phyloP scores from a whole-genome alignment of 2,797 vertebrate species.

The Ptychadena robeensis region DNA sequence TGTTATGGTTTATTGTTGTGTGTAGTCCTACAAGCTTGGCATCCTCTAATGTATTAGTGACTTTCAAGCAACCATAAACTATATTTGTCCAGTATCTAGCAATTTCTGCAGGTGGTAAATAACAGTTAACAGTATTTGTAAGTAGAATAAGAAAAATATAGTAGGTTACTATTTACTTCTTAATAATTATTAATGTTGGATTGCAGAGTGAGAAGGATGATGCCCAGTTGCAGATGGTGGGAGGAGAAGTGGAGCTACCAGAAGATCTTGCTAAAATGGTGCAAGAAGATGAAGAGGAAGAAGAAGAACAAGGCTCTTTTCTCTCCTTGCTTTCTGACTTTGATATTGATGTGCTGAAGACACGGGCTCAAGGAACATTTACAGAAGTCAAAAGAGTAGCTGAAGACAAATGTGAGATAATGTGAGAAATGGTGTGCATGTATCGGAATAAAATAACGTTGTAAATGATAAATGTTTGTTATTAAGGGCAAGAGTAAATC shows the following conservation, averaged over 20 bases:
- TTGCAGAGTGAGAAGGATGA: constrained; percentile 74
- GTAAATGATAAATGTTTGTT: background rate
- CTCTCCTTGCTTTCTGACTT: constrained; percentile 72
- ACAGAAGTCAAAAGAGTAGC: constrained; percentile 71
- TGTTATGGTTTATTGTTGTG: no score
- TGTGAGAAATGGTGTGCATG: constrained; percentile 63
- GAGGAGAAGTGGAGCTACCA: constrained; percentile 74
- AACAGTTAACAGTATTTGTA: no score
- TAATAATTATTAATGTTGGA: no score
- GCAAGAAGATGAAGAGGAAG: constrained; percentile 75
- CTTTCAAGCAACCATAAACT: no score
- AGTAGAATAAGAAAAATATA: no score
- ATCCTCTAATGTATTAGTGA: no score
- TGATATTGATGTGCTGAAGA: constrained; percentile 69
- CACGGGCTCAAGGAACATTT: constrained; percentile 68
- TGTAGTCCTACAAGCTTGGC: no score
- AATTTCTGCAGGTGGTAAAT: no score
- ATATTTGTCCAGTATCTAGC: no score
- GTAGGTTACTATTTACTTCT: no score
- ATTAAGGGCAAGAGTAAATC: background rate
- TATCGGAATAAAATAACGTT: background rate
- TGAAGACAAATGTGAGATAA: constrained; percentile 71
- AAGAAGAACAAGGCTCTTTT: constrained; percentile 68
- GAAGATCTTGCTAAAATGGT: constrained; percentile 77
- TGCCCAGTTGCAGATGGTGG: constrained; percentile 73